These are phyloP conservation scores for Lepilemur ruficaudatus DNA, from an alignment of 2,797 vertebrate genomes.

Conservation along the genomic window DNA sequence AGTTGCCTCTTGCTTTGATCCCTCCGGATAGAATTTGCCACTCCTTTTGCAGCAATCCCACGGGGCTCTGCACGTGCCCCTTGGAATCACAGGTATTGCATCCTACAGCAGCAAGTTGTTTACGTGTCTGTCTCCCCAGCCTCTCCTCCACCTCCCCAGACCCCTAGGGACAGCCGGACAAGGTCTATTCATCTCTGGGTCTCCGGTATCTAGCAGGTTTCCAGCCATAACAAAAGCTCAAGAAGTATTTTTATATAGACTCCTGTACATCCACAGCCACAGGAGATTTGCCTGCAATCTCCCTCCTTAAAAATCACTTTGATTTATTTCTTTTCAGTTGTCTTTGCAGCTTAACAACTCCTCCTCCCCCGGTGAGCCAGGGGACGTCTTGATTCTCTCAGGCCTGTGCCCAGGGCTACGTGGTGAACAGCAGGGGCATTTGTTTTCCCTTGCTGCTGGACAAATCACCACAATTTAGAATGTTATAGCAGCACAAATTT, in stretches of 20 bases:
- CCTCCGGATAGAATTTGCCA: not conserved
- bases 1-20: not conserved
- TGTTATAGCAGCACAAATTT: not conserved
- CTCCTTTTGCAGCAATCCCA: not conserved
- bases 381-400: no score
- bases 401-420: not conserved
- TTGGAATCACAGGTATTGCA: not conserved
- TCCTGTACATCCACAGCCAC: not conserved
- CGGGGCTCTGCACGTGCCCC: not conserved
- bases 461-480: not conserved
- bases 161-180: not conserved
- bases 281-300: not conserved
- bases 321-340: not conserved
- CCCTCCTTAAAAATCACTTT: not conserved
- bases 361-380: not conserved
- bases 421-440: not conserved
- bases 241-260: not conserved
- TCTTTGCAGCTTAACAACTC: not conserved
- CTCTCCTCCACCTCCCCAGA: not conserved
- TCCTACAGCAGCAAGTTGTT: slow-evolving; percentile 18
- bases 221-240: not conserved
- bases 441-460: not conserved
- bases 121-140: not conserved
- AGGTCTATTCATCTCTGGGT: not conserved
- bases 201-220: not conserved